A percentile compares a stretch with the other conserved stretches of the same genome.
phyloP scores from a whole-genome alignment of 2,797 vertebrate genomes.

The Miichthys miiuy region DNA sequence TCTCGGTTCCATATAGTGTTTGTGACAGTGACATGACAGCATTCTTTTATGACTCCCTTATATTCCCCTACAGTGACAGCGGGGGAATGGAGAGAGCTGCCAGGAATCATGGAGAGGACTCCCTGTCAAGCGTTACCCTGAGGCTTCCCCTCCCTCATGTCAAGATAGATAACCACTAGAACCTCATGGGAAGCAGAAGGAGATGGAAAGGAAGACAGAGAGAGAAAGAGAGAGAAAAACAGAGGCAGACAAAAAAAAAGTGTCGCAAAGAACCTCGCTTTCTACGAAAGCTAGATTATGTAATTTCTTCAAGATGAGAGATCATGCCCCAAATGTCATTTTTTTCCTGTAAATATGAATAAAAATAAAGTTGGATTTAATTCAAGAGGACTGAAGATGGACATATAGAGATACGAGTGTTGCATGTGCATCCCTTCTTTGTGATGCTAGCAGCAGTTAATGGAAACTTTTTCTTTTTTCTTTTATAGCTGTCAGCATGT shows the following conservation, averaged over 20 bases:
- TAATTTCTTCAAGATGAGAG: conserved; percentile 19
- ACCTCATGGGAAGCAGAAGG: conserved; percentile 51
- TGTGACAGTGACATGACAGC: conserved; percentile 78
- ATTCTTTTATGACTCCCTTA: conserved; percentile 71
- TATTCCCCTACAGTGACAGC: conserved; percentile 71
- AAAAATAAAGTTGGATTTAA: not conserved
- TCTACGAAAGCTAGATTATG: conserved; percentile 30
- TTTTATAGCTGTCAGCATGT: conserved; percentile 1
- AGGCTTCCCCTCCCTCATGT: conserved; percentile 68
- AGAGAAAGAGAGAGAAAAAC: conserved; percentile 5
- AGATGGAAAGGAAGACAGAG: conserved; percentile 4
- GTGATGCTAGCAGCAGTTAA: not conserved
- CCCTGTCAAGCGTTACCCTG: conserved; percentile 65
- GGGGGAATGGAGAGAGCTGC: conserved; percentile 64
- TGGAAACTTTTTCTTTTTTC: not conserved
- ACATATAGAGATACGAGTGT: not conserved
- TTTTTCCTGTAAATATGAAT: not conserved
- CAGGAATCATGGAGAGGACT: conserved; percentile 74
- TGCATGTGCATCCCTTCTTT: not conserved
- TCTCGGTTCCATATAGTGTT: conserved; percentile 58
- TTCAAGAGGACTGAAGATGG: not conserved
- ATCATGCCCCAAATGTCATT: not conserved
- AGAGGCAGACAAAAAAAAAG: conserved; percentile 21
- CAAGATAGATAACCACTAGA: conserved; percentile 74
- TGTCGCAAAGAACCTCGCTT: not conserved